These are phyloP conservation scores for Lepas anatifera DNA, from an alignment of 2,888 invertebrate species.

Conservation along the genomic window DNA sequence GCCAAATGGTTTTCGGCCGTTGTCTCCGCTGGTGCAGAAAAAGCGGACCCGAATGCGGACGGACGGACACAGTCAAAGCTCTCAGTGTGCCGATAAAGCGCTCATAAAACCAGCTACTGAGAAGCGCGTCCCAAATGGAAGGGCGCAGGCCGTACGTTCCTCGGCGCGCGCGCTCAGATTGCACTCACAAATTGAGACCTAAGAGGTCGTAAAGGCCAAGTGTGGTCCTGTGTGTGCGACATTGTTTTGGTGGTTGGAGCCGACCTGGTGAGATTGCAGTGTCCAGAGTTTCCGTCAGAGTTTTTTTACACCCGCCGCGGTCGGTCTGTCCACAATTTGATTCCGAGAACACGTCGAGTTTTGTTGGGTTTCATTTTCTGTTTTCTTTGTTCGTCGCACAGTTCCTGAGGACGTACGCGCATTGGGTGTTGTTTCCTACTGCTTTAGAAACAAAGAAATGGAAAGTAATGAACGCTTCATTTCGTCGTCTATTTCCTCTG, in stretches of 20 bases:
- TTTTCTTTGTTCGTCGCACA: conserved; percentile 4
- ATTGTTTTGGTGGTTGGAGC: neutral
- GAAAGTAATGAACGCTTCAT: neutral
- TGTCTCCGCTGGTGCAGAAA: neutral
- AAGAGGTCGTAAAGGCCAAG: neutral
- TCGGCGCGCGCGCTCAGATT: neutral
- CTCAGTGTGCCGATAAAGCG: neutral
- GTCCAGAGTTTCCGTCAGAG: no score
- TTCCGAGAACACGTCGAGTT: neutral
- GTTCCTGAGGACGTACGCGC: no score
- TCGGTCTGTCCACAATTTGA: neutral
- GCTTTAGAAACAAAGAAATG: neutral
- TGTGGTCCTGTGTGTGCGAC: neutral
- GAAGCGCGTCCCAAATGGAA: neutral
- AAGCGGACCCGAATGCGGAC: neutral
- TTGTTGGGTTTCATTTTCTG: neutral
- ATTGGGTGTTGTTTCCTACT: neutral
- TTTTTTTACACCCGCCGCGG: no score
- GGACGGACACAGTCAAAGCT: neutral
- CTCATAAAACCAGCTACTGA: neutral
- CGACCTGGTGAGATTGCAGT: no score
- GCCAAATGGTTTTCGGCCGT: neutral
- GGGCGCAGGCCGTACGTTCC: neutral
- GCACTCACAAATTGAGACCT: neutral
- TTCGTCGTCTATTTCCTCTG: no score